Base-by-base conservation (phyloP, 2,797 vertebrate genomes). In the Hafferia zeledoni region DNA sequence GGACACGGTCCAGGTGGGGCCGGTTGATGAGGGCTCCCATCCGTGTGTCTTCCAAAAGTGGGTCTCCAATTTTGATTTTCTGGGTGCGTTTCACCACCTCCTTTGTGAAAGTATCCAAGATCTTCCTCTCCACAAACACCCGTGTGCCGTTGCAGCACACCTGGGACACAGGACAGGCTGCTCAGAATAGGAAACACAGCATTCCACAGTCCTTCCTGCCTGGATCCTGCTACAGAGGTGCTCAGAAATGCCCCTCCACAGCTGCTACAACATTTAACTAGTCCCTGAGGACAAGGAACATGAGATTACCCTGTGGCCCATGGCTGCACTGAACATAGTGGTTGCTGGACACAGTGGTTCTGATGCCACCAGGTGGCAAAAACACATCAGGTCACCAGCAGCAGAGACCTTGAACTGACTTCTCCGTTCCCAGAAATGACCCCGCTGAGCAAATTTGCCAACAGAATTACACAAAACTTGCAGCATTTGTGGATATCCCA, bases 121-220 rank as follows among this genome's bases (percentile, higher is more conserved):
- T 98, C n/a, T 99, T 98, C 69, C 96, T 98, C 76, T 99, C 99
- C 53, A 99, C 99, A 90, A 98, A 99, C 30, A 99, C 99, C 30
- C 99, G 97, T 0, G 99, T 99, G 31, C 99, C 99, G 0, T 99
- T 99, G 95, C 99, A 99, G 96, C 99, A 99, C 31, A 99, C 99
- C 99, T 99, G 41, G 25, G 46, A 57, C 6, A 68, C 13, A 57
- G 25, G 69, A 79, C 25, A 76, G 41, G 33, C 44, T 74, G 82
- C 44, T 91, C 33, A 86, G 72, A 27, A 9, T 0, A 60, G 28
- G 7, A 41, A 50, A 72, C 41, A 8, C 10, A 33, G 57, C n/a
- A 68, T 5, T 46, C 33, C 22, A 30, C 28, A 68, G 22, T 10
- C 55, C 28, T 71, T 63, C 33, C 60, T 43, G 49, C 64, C n/a